These are phyloP conservation scores for Halcyon senegalensis DNA, from an alignment of 2,113 vertebrate genomes.

Conservation along the genomic window DNA sequence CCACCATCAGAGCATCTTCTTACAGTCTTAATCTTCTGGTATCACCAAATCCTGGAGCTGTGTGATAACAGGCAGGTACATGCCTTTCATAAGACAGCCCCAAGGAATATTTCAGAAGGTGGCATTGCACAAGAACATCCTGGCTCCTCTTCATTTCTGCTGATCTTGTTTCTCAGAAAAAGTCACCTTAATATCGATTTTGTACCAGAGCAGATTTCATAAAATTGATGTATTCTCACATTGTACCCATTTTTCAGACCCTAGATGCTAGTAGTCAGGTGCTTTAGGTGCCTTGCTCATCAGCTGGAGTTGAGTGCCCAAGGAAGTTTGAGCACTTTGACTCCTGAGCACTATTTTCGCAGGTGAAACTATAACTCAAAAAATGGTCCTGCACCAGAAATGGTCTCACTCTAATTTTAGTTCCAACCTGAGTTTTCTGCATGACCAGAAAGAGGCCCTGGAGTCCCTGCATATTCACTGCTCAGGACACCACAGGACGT, in stretches of 20 bases:
- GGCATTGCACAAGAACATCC: background rate
- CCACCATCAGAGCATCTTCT: background rate
- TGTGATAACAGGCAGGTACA: accelerated
- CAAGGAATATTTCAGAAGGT: background rate
- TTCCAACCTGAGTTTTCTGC: background rate
- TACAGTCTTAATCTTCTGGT: background rate
- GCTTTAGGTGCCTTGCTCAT: background rate
- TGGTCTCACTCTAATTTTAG: background rate
- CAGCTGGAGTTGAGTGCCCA: background rate
- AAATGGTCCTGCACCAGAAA: background rate
- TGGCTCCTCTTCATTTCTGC: background rate
- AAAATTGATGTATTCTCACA: background rate
- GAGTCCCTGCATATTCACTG: background rate
- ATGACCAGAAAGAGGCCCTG: background rate
- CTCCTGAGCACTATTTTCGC: background rate
- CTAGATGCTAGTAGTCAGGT: background rate
- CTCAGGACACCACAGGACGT: background rate
- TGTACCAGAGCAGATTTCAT: background rate
- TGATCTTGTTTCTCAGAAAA: background rate
- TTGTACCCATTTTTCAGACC: background rate
- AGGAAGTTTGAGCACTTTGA: background rate
- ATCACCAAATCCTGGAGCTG: background rate
- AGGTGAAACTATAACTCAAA: background rate
- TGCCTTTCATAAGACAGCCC: background rate
- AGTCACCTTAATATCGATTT: background rate